These are phyloP conservation scores for Orchesellides sinensis DNA, from an alignment of 2,888 invertebrate genomes.

Conservation along the genomic window DNA sequence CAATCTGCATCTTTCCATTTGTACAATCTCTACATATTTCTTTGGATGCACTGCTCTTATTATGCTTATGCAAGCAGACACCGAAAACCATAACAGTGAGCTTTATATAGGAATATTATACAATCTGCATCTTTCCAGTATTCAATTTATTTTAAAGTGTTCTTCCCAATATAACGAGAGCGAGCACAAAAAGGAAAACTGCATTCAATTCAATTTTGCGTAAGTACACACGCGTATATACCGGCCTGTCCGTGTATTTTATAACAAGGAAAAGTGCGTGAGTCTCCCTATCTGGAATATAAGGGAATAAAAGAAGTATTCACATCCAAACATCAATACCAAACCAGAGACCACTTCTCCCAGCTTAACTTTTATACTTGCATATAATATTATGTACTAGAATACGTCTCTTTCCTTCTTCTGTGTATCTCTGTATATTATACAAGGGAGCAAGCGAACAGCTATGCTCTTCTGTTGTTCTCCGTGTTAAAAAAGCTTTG, in stretches of 20 bases:
- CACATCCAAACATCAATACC: not conserved
- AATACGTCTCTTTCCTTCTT: conserved; percentile 26
- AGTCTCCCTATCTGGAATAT: conserved; percentile 51
- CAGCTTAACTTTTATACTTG: too few species aligned
- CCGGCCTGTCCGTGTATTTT: too few species aligned
- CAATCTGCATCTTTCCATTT: not conserved
- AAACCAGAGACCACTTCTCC: conserved; percentile 11
- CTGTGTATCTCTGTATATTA: conserved; percentile 47
- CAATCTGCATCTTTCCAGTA: not conserved
- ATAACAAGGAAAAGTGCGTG: conserved; percentile 66
- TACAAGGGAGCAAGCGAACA: too few species aligned
- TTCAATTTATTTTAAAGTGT: conserved; percentile 18
- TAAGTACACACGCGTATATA: conserved; percentile 31
- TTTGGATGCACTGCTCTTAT: too few species aligned
- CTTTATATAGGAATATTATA: not conserved
- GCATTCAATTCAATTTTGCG: conserved; percentile 47
- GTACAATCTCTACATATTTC: too few species aligned
- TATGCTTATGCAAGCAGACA: not conserved
- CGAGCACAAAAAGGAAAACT: conserved; percentile 36
- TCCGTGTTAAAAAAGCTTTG: too few species aligned
- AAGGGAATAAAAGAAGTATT: not conserved
- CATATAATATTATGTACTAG: too few species aligned
- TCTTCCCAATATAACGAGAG: not conserved
- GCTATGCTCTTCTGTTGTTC: conserved; percentile 50
- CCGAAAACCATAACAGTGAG: not conserved